phyloP scores from a whole-genome alignment of 2,888 invertebrate genomes.

The Malacosoma neustria region DNA sequence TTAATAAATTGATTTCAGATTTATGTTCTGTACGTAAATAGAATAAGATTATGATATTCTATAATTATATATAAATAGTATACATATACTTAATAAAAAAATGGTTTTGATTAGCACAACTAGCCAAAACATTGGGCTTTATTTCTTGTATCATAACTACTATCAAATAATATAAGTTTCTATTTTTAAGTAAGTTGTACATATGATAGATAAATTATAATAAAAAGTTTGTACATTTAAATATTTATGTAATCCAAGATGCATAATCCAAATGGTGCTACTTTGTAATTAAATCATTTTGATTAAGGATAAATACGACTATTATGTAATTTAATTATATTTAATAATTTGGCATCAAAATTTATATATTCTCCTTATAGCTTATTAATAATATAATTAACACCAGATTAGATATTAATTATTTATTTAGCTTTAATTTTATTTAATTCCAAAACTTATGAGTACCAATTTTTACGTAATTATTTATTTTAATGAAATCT shows the following conservation, averaged over 20 bases:
- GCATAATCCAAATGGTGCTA: slow-evolving; percentile 54
- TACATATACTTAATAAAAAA: not conserved
- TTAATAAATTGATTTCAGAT: too few species aligned
- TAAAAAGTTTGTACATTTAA: slow-evolving; percentile 10
- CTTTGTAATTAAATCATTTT: slow-evolving; percentile 9
- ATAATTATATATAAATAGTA: not conserved
- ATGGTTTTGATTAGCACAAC: not conserved
- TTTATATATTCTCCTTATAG: too few species aligned
- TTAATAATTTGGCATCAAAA: too few species aligned
- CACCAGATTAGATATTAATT: too few species aligned
- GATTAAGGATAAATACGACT: not conserved
- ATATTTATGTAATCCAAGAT: slow-evolving; percentile 22
- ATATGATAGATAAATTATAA: slow-evolving; percentile 22
- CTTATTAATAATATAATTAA: too few species aligned
- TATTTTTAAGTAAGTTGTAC: slow-evolving; percentile 27
- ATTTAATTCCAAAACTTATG: too few species aligned
- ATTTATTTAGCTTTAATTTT: too few species aligned
- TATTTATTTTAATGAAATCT: too few species aligned
- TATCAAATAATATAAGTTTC: slow-evolving; percentile 1
- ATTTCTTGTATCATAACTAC: not conserved
- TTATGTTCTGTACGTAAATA: too few species aligned
- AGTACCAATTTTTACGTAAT: too few species aligned
- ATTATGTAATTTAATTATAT: not conserved
- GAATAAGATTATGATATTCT: not conserved
- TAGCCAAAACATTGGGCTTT: not conserved